Evolutionary conservation across 2,113 vertebrate genomes (phyloP).

Genomic region (Gopherus evgoodei): DNA sequence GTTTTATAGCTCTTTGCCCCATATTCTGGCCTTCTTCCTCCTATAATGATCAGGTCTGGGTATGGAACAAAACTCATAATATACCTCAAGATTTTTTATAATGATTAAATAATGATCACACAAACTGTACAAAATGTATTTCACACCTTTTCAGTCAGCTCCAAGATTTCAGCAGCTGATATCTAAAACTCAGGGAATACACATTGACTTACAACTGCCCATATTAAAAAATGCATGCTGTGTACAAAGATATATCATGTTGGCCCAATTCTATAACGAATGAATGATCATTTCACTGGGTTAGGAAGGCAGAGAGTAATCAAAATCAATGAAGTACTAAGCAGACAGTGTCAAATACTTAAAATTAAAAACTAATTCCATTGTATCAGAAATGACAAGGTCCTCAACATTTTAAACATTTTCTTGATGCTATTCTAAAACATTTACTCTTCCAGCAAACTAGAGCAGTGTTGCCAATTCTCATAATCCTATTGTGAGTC

Average conservation of each 20-base stretch:
- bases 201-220: not conserved
- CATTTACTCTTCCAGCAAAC: not conserved
- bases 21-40: not conserved
- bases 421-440: not conserved
- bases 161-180: not conserved
- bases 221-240: not conserved
- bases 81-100: not conserved
- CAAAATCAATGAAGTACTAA: not conserved
- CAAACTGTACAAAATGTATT: not conserved
- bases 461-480: fast-evolving
- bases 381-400: not conserved
- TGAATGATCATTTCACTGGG: not conserved
- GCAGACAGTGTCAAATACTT: not conserved
- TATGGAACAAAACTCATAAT: not conserved
- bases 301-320: not conserved
- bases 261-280: not conserved
- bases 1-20: not conserved
- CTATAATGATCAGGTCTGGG: not conserved
- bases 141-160: not conserved
- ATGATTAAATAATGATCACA: not conserved
- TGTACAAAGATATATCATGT: not conserved
- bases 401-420: not conserved
- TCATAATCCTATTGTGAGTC: not conserved
- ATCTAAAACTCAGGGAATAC: not conserved
- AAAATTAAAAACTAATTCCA: not conserved